These are phyloP conservation scores for Archaeoteleia sp. DNA, from an alignment of 2,888 invertebrate genomes.

Conservation along the genomic window DNA sequence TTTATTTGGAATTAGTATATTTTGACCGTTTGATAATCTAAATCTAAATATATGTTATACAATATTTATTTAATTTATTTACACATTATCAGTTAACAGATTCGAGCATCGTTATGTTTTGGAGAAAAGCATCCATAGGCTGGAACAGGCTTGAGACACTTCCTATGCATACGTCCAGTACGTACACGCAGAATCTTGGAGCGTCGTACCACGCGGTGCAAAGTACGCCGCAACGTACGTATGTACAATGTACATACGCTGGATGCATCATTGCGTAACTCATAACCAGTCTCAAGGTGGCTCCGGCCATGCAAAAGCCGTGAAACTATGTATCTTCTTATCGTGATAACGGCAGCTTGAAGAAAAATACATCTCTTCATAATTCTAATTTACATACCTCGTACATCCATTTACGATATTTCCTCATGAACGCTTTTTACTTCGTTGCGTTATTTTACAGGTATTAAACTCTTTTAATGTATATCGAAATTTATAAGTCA, in stretches of 20 bases:
- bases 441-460: not conserved
- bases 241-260: slow-evolving; percentile 40
- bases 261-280: slow-evolving; percentile 45
- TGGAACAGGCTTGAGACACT: not conserved
- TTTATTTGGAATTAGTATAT: no score
- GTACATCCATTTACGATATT: not conserved
- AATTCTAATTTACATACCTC: slow-evolving; percentile 3
- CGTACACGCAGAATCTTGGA: slow-evolving; percentile 30
- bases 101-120: not conserved
- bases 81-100: not conserved
- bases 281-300: slow-evolving; percentile 45
- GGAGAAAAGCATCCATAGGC: not conserved
- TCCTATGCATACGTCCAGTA: no score
- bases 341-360: slow-evolving; percentile 12
- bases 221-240: slow-evolving; percentile 34
- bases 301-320: slow-evolving; percentile 28
- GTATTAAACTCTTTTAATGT: not conserved
- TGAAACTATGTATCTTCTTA: slow-evolving; percentile 25
- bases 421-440: not conserved
- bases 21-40: no score
- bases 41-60: no score
- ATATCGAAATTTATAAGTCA: no score
- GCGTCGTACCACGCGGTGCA: slow-evolving; percentile 43
- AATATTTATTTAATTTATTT: no score
- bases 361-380: slow-evolving; percentile 14